Base-by-base conservation (phyloP, 2,888 invertebrate genomes). In the Sinotaia quadrata region DNA sequence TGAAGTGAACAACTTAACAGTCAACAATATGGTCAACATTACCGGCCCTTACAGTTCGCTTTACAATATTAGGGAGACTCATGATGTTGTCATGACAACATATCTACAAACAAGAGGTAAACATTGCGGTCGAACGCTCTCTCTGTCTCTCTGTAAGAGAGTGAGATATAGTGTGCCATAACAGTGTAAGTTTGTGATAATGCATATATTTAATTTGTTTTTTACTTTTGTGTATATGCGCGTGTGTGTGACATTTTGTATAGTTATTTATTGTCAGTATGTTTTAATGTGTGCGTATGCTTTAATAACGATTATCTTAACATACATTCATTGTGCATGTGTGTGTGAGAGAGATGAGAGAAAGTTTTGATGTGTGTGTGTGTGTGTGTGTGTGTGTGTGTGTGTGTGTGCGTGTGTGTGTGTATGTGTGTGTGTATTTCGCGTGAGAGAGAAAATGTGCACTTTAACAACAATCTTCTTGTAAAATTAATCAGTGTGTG, bases 71-170 rank as follows among this genome's bases (percentile, higher is more conserved):
- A 51, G 68, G n/a, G 60, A 59, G 36, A 78, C 85, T 59, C 70
- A 72, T 24, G 89, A 90, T 62, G 94, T 95, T 62, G 93, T 95
- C 0, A 92, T 92, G 21, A 91, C 92, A 76, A 95, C 95, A 0
- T 93, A 92, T 86, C 89, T 91, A 71, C 92, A 91, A 71, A 95
- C 95, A 0, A 91, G 96, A 91, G 93, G 95, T 95, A 87, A 90
- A 90, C 57, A 7, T 12, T 0, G n/a, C 47, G 8, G 41, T 18
- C 18, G 41, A n/a, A n/a, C n/a, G n/a, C n/a, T n/a, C n/a, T n/a
- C n/a, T n/a, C n/a, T n/a, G n/a, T n/a, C n/a, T n/a, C n/a, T n/a
- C n/a, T n/a, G n/a, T n/a, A n/a, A n/a, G n/a, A n/a, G n/a, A n/a
- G n/a, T n/a, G n/a, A n/a, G n/a, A n/a, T n/a, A n/a, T n/a, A n/a